A percentile compares a stretch with the other conserved stretches of the same genome.
phyloP scores from a whole-genome alignment of 2,888 invertebrate genomes.

The Auanema sp. region DNA sequence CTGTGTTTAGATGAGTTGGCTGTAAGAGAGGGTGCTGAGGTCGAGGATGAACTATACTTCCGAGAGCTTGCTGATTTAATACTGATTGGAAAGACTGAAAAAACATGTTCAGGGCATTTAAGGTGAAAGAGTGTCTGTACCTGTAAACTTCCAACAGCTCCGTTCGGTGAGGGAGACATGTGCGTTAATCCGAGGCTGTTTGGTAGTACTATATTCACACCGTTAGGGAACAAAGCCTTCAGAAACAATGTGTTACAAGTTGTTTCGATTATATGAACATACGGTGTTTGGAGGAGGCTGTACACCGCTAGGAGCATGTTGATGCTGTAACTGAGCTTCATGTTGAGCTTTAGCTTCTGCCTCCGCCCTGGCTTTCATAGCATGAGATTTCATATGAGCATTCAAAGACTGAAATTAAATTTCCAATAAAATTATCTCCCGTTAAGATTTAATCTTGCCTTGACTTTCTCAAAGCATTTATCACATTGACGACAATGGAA shows the following conservation, averaged over 20 bases:
- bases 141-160: too few species aligned
- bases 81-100: not conserved
- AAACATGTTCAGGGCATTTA: too few species aligned
- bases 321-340: conserved; percentile 16
- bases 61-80: not conserved
- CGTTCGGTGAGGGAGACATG: too few species aligned
- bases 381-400: conserved; percentile 99
- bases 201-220: not conserved
- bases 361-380: conserved; percentile 63
- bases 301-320: not conserved
- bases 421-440: not conserved
- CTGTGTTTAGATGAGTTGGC: conserved; percentile 1
- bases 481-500: conserved; percentile 63
- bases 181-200: too few species aligned
- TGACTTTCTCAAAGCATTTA: conserved; percentile 62
- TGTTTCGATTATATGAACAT: not conserved
- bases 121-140: not conserved
- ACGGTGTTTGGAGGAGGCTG: not conserved
- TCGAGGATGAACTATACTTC: conserved; percentile 1
- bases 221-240: not conserved
- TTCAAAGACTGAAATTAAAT: conserved; percentile 81
- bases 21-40: conserved; percentile 6
- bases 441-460: conserved; percentile 22
- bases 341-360: conserved; percentile 57
- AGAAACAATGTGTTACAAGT: not conserved